Evolutionary conservation across 2,113 vertebrate genomes (phyloP), one percentile per base, ranked within the genome.

Genomic region (Equus przewalskii): DNA sequence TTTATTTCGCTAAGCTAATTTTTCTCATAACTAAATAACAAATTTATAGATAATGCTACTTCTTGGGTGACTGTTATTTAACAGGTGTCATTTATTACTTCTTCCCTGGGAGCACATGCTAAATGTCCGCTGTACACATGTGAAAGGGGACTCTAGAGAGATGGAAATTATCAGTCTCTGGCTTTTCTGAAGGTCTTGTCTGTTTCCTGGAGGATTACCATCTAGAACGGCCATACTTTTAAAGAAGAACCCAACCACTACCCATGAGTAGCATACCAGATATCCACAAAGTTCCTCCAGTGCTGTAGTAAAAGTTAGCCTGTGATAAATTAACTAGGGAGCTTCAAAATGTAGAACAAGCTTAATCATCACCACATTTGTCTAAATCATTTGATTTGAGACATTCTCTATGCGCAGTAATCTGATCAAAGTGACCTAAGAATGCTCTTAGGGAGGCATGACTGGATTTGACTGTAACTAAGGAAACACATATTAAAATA

Each of bases 401-500:
- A 49, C 26, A 72, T 97, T 88, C 16, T 94, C 84, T 46, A 46
- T 54, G 56, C 6, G 82, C 64, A 82, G 26, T 67, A 86, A 90
- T 88, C 76, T 94, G 81, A 97, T 91, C 49, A 93, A 94, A 69
- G 70, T 91, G 86, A 93, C 85, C 72, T 79, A 91, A 94, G 83
- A 83, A 82, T 75, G 15, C 21, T 73, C 80, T 88, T 80, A 93
- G 33, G 51, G 60, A 78, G 65, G 28, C 62, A 89, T 73, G 65
- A 84, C 36, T 85, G 56, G 0, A 1, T 79, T 94, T 90, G 36
- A 72, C 84, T 86, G 65, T 96, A 93, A 91, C 88, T 96, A 97
- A 85, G 93, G 93, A 89, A 91, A 97, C 51, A 51, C 33, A 73
- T 78, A 96, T 98, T 97, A 90, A 94, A 93, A 94, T 78, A 80